phyloP scores from a whole-genome alignment of 2,888 invertebrate genomes.

The Stenodema calcarata region DNA sequence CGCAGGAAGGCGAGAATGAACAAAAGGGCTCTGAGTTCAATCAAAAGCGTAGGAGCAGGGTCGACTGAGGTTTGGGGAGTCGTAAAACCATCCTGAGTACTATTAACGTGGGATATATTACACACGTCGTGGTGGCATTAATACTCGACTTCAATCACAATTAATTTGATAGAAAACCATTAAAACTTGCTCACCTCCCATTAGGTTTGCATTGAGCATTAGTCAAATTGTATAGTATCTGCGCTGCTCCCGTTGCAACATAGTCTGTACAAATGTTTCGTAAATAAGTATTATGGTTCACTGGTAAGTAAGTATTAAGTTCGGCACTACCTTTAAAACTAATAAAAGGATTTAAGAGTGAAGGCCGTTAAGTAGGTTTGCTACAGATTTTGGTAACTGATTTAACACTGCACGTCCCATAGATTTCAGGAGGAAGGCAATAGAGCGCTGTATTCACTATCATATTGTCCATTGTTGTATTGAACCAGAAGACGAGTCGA shows the following conservation, averaged over 20 bases:
- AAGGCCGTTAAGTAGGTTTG: no score
- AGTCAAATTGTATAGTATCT: background rate
- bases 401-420: no score
- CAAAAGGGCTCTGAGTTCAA: background rate
- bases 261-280: no score
- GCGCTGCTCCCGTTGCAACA: background rate
- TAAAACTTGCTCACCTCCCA: background rate
- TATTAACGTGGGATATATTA: slow-evolving; percentile 20
- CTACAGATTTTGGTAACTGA: no score
- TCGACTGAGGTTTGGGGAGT: background rate
- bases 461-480: no score
- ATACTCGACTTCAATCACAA: slow-evolving; percentile 5
- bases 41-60: background rate
- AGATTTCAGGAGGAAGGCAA: no score
- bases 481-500: no score
- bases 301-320: no score
- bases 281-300: no score
- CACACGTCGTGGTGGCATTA: background rate
- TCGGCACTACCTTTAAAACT: no score
- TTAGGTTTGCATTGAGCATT: background rate
- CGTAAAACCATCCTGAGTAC: background rate
- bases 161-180: slow-evolving; percentile 24
- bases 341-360: no score
- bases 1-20: background rate
- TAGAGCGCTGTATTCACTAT: no score